Base-by-base conservation (phyloP, 2,113 vertebrate genomes). In the Perca schrenkii region DNA sequence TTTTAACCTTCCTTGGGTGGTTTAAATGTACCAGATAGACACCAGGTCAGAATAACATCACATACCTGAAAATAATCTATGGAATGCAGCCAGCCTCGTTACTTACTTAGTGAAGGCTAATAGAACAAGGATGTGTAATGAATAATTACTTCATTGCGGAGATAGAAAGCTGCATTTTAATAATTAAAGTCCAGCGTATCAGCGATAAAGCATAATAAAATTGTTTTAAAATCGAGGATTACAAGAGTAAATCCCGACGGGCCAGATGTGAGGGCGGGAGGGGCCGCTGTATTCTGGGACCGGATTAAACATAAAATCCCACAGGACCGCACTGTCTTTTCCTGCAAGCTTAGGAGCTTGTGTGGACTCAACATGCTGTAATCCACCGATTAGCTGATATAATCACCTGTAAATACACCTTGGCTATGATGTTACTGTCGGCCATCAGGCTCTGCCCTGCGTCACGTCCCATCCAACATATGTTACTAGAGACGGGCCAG, bases 361-460 rank as follows among this genome's bases (percentile, higher is more conserved):
- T 94, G 94, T 95, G 89, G 94, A 91, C 78, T 91, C 93, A 92
- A 96, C 95, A 86, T 90, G 92, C 94, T 95, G 95, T 96, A 96
- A 96, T 96, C 95, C 94, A 6, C 81, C 84, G 95, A 96, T 97
- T 95, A 98, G 95, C 95, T 95, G 95, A 93, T 90, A 96, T 97
- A 97, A 97, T 96, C 95, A 92, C 94, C 95, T 96, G 95, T 97
- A 95, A 97, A 96, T 92, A 96, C 95, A 93, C 86, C 94, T 94
- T 90, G 85, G 82, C 75, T 68, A 16, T 25, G 77, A 85, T 68
- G 86, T 77, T 69, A 50, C 79, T 22, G 47, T 0, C 21, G 56
- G 58, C 69, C 84, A 76, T 47, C 54, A 17, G 77, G 36, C 52
- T 46, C 34, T 3, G 12, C 11, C 36, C 70, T 25, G 50, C 71